Base-by-base conservation (phyloP, 2,888 invertebrate species). In the Drosophila niveifrons region DNA sequence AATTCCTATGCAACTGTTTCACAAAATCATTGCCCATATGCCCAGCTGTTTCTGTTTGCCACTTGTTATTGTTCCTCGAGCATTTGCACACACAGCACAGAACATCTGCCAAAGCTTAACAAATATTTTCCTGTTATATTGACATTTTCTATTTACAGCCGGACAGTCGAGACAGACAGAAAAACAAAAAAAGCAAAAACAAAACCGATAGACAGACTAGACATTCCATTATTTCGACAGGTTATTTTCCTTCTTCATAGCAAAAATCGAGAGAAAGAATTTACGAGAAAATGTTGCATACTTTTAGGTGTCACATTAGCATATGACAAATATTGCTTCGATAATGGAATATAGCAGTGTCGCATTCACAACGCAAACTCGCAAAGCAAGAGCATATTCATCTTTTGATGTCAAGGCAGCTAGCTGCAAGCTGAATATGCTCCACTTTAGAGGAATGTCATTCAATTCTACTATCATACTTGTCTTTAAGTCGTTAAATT, bases 91-190 rank as follows among this genome's bases (percentile, higher is more conserved):
- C 23, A 29, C 31, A 44, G 11, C n/a, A 36, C 23, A 23, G 23
- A 23, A 13, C 55, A 53, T 31, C 36, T 52, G 18, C 17, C 28
- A 47, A 55, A 52, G 61, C 48, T 67, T 41, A 48, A 43, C 66
- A 77, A 64, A 66, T 58, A 69, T 79, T 80, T 71, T 66, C 36
- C 63, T 34, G 39, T 68, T 79, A 62, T 75, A 82, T 83, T 87
- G 83, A 75, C 88, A 77, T 77, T 87, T 84, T 76, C 76, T 72
- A 87, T 87, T 84, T 83, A 53, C 88, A 61, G 61, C 17, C 52
- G 52, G 57, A 63, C 71, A 63, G 44, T 52, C 51, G n/a, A 31
- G 6, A 36, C n/a, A 36, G n/a, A 36, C 36, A 10, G n/a, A 36
- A 36, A 1, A 31, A 9, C 10, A 31, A 10, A 31, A 9, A 10